Evolutionary conservation across 2,797 vertebrate species (phyloP), one percentile per base, ranked within the genome.

Genomic region (Hydrolagus colliei): DNA sequence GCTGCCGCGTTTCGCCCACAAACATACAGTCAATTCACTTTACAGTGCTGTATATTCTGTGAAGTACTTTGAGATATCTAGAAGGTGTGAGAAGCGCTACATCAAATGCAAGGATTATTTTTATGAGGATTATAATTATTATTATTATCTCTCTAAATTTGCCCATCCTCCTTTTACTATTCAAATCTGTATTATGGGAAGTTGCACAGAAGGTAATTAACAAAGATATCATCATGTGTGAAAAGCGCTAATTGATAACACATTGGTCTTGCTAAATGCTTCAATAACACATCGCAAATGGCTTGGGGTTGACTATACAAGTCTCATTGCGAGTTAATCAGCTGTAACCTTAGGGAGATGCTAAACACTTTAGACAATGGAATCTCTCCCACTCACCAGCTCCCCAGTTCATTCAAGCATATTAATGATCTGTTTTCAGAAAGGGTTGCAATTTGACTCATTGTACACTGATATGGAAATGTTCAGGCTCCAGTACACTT

Each of bases 371-470:
- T 32, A 35, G 27, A 71, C 41, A 71, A 84, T 71, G 11, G 27
- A 35, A 71, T 4, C 32, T 9, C 63, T 84, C 27, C 65, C 35
- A 18, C 22, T 63, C 67, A 63, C 63, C 65, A 8, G 62, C 65
- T 80, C 67, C 78, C 63, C n/a, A 67, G 65, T 41, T 35, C 79
- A 84, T 32, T 41, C 63, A 9, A 68, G 65, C 65, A 84, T 52
- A 41, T 84, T 68, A 82, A 68, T 68, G 14, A 62, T 16, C 68
- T 68, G 20, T 32, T 35, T 82, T 18, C 63, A 82, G 27, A 18
- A 84, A 71, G 79, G 35, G 32, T 84, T 71, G 41, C 20, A 16
- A 84, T 84, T 71, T 82, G 79, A 27, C 27, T 82, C 27, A 35
- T 68, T 82, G 67, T 82, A 18, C 63, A 11, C 13, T 68, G 79